Evolutionary conservation across 2,888 invertebrate species (phyloP), one percentile per base, ranked within the genome.

Genomic region (Cataglyphis albicans): DNA sequence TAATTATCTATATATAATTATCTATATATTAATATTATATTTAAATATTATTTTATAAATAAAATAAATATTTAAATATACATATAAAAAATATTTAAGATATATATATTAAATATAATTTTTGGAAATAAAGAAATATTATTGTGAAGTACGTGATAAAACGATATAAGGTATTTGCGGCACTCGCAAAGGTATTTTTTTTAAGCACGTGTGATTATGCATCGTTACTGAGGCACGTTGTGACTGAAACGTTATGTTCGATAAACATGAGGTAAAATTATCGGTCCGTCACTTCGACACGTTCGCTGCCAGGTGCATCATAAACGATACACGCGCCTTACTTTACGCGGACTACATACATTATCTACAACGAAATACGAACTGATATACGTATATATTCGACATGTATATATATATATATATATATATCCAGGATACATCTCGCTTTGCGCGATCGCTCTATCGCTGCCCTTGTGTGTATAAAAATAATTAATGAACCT

Each of bases 281-380:
- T 72, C 78, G 44, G 61, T 55, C 38, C 65, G 41, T 63, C 55
- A 87, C 81, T 87, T 87, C 41, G 68, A 81, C 81, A 74, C 84
- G 81, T 81, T 29, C 25, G 55, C 72, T 68, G 82, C 57, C 84
- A 84, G 88, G 82, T 82, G 82, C 67, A 41, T 38, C 67, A 55
- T 87, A 76, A 87, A 86, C 57, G 87, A 82, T 87, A 72, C 44
- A 61, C 44, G 29, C 21, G 18, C 44, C 29, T 74, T 80, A 68
- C 61, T 84, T 61, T 86, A 82, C 82, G 75, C 82, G 65, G 73
- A 55, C 61, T 84, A 84, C 82, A 86, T 86, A 84, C 76, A 80
- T 84, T 82, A 82, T 86, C 84, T 86, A 78, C 64, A 82, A 76
- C 75, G 74, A 82, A 75, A 29, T 29, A 29, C 25, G 25, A 29